phyloP scores from a whole-genome alignment of 2,797 vertebrate genomes.

The Betta splendens region DNA sequence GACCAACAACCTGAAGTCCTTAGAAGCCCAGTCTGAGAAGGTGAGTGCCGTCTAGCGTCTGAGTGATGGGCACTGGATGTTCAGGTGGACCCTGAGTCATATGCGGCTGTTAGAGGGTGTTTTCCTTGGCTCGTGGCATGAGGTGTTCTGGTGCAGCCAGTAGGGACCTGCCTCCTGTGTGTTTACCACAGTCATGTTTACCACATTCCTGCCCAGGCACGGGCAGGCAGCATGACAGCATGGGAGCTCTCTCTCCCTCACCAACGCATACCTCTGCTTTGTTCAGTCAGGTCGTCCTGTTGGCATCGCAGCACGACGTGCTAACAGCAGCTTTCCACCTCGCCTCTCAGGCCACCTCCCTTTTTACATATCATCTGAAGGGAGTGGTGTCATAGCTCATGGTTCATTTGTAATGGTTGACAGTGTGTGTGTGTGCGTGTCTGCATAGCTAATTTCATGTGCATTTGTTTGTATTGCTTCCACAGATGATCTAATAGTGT shows the following conservation, averaged over 20 bases:
- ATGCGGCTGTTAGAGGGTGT: too few species aligned
- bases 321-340: slow-evolving; percentile 37
- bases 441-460: slow-evolving; percentile 4
- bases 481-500: not conserved
- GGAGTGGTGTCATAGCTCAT: slow-evolving; percentile 17
- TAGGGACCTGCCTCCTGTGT: slow-evolving; percentile 49
- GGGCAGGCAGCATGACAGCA: slow-evolving; percentile 47
- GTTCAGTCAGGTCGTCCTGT: slow-evolving; percentile 24
- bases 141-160: slow-evolving; percentile 21
- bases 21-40: slow-evolving; percentile 98
- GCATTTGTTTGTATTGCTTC: slow-evolving; percentile 4
- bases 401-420: not conserved
- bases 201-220: slow-evolving; percentile 37
- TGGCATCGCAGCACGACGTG: slow-evolving; percentile 32
- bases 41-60: slow-evolving; percentile 65
- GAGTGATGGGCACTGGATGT: not conserved
- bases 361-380: slow-evolving; percentile 2
- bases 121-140: not conserved
- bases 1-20: slow-evolving; percentile 97
- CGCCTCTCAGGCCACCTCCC: not conserved
- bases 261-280: slow-evolving; percentile 16
- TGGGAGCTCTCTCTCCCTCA: slow-evolving; percentile 32
- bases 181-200: slow-evolving; percentile 23
- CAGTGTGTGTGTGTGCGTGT: not conserved
- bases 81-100: slow-evolving; percentile 25